A percentile compares a stretch with the other conserved stretches of the same genome.
These are phyloP conservation scores for Latrodectus geometricus DNA, from an alignment of 1,140 invertebrate species.

Conservation along the genomic window DNA sequence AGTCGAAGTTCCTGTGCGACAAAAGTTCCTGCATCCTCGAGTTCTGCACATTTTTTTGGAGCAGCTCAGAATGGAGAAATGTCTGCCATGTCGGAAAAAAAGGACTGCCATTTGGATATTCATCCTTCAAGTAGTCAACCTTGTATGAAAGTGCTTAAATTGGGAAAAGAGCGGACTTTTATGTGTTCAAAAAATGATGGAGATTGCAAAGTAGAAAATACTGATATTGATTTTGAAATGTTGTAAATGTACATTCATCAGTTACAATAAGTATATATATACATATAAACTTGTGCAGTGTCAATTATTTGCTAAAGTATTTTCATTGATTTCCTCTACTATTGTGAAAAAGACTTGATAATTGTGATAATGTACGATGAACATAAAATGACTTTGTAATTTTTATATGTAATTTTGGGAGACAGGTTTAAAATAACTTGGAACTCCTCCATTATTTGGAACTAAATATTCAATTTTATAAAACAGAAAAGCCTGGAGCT, in stretches of 20 bases:
- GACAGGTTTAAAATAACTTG: background rate
- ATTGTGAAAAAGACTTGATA: constrained; percentile 30
- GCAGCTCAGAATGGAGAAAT: constrained; percentile 18
- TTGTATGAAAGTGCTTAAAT: constrained; percentile 16
- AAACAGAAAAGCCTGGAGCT: background rate
- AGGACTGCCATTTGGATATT: constrained; percentile 22
- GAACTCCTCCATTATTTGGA: too few species aligned
- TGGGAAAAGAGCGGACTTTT: constrained; percentile 36
- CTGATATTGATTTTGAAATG: constrained; percentile 21
- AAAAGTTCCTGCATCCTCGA: constrained; percentile 31
- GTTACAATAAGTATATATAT: constrained; percentile 1
- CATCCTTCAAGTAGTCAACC: constrained; percentile 4
- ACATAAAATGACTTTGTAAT: constrained; percentile 49
- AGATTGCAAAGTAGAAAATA: background rate
- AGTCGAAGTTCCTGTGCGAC: constrained; percentile 27
- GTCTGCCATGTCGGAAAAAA: constrained; percentile 16
- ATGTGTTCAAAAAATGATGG: constrained; percentile 1
- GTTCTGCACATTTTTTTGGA: constrained; percentile 16
- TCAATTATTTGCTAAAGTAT: constrained; percentile 54
- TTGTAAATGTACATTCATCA: constrained; percentile 41
- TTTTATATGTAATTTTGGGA: constrained; percentile 38
- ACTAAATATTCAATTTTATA: too few species aligned
- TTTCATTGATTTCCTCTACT: constrained; percentile 46
- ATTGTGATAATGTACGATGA: constrained; percentile 53
- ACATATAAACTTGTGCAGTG: constrained; percentile 24